Conservation (phyloP, 1,140 invertebrate species). For the Paramacrobiotus metropolitanus region DNA sequence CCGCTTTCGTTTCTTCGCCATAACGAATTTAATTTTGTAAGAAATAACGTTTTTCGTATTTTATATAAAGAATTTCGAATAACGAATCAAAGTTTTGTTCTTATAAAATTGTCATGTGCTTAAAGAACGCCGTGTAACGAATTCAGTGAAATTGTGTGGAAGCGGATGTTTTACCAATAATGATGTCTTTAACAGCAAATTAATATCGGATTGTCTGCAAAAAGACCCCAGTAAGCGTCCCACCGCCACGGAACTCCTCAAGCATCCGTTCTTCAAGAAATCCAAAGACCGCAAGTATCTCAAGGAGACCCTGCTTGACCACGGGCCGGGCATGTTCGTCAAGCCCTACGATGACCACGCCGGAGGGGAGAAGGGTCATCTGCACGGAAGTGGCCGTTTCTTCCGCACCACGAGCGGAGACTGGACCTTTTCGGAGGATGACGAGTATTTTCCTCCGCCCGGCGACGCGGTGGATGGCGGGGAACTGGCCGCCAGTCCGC, state of each 20-base stretch:
- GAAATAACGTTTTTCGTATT: no score
- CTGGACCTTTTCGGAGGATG: constrained; percentile 1
- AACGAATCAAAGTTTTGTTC: no score
- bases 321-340: constrained; percentile 3
- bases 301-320: constrained; percentile 51
- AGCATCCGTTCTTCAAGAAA: constrained; percentile 98
- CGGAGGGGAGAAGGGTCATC: neutral
- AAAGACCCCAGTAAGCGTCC: constrained; percentile 82
- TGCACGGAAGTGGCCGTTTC: neutral
- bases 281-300: constrained; percentile 89
- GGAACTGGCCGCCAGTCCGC: no score
- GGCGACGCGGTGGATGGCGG: neutral
- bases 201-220: constrained; percentile 78
- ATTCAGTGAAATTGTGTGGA: no score
- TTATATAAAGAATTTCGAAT: no score
- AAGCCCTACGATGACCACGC: neutral
- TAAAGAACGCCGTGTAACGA: no score
- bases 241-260: constrained; percentile 84
- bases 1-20: no score
- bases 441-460: neutral
- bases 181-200: no score
- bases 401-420: neutral
- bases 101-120: no score
- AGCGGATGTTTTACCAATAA: no score
- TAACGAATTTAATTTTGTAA: no score